phyloP scores from a whole-genome alignment of 2,797 vertebrate species.

The Semotilus atromaculatus region DNA sequence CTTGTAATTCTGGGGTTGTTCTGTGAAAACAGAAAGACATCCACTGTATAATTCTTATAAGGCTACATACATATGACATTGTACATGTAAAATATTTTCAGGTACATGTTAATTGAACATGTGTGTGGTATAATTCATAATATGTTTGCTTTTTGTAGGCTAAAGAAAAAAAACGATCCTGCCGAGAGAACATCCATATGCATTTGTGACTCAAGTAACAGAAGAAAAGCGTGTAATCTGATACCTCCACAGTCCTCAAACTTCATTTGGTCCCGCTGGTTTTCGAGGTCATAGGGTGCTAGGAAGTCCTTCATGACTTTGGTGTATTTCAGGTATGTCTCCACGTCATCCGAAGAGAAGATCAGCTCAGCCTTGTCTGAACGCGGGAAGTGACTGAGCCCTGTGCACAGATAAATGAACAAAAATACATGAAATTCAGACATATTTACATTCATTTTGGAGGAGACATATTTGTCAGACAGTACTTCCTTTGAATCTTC shows the following conservation, averaged over 20 bases:
- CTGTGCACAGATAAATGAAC: conserved; percentile 68
- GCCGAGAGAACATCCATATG: not conserved
- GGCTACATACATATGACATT: not conserved
- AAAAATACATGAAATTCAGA: not conserved
- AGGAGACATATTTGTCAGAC: not conserved
- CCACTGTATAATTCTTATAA: not conserved
- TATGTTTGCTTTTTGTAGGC: not conserved
- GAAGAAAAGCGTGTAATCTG: conserved; percentile 16
- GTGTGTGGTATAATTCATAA: not conserved
- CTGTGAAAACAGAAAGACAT: conserved; percentile 67
- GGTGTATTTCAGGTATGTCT: conserved; percentile 77
- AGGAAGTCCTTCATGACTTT: conserved; percentile 79
- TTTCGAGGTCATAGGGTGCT: conserved; percentile 68
- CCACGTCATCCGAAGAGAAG: conserved; percentile 71
- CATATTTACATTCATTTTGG: not conserved
- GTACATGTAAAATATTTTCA: not conserved
- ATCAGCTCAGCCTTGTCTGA: conserved; percentile 85
- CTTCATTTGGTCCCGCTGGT: conserved; percentile 76
- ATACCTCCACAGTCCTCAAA: conserved; percentile 89
- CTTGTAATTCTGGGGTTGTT: conserved; percentile 71
- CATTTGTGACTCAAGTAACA: not conserved
- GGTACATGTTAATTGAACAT: not conserved
- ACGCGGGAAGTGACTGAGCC: conserved; percentile 86
- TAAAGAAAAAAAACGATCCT: not conserved
- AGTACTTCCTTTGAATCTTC: not conserved